Evolutionary conservation across 2,113 vertebrate species (phyloP).

Genomic region (Gallinago undulata): DNA sequence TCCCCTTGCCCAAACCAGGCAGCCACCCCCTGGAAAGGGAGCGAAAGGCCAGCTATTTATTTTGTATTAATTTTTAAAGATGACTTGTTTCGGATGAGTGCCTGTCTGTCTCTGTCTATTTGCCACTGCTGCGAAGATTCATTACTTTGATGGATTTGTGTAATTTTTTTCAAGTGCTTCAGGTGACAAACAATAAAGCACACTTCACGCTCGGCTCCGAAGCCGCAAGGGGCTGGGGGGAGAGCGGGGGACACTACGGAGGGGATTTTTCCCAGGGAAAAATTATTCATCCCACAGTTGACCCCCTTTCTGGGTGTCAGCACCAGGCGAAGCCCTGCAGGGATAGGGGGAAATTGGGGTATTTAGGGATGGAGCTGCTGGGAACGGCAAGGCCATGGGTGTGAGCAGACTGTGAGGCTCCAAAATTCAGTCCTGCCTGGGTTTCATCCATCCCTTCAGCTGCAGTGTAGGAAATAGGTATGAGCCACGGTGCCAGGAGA

Average conservation of each 20-base stretch:
- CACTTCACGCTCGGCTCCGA: not conserved
- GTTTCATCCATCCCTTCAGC: not conserved
- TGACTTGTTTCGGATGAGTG: slow-evolving; percentile 6
- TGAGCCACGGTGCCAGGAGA: not conserved
- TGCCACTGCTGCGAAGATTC: slow-evolving; percentile 62
- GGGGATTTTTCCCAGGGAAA: not conserved
- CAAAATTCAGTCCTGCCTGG: not conserved
- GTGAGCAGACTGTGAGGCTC: not conserved
- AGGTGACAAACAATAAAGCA: slow-evolving; percentile 66
- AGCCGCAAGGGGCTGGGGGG: not conserved
- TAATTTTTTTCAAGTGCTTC: slow-evolving; percentile 72
- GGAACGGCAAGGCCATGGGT: not conserved
- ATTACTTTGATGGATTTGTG: slow-evolving; percentile 74
- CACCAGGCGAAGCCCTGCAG: not conserved
- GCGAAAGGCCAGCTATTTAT: slow-evolving; percentile 9
- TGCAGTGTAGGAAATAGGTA: not conserved
- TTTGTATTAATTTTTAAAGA: slow-evolving; percentile 60
- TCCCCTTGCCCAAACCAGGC: not conserved
- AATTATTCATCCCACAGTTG: not conserved
- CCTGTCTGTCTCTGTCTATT: slow-evolving; percentile 68
- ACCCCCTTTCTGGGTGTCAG: not conserved
- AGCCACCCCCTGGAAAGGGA: not conserved
- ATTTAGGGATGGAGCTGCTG: not conserved
- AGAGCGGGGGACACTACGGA: not conserved
- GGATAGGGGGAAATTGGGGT: rapidly evolving